Base-by-base conservation (phyloP, 2,113 vertebrate genomes). In the Hyla sarda region DNA sequence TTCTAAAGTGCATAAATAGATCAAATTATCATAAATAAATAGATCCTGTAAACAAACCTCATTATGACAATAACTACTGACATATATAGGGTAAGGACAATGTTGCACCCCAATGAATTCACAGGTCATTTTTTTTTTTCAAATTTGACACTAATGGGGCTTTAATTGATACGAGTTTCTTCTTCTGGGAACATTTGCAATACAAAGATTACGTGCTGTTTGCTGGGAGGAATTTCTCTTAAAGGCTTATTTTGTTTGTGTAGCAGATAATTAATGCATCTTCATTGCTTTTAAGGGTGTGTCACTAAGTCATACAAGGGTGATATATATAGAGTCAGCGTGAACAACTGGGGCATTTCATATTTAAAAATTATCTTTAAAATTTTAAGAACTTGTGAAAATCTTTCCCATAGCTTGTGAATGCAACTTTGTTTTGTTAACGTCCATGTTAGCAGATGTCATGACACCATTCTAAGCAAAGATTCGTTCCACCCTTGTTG, bases 241-340 rank as follows among this genome's bases (percentile, higher is more conserved):
- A 84, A 84, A 74, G 69, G 82, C 71, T 84, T 84, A 84, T 84
- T 84, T 32, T 84, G 82, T 76, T 84, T 84, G 82, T 60, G 54
- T 62, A 75, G 72, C 32, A 84, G 82, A 75, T 84, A 52, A 84
- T 84, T 84, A 45, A 72, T 30, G 82, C 71, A 34, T 73, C 69
- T 83, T 32, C 45, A 47, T 56, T 30, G 82, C 82, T 84, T 84
- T 84, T 84, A 84, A 75, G 52, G 82, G 82, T 25, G 82, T 76
- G 52, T 60, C 69, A 73, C 41, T 73, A 37, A 83, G 30, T 62
- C 71, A 75, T 75, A 23, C 21, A 13, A n/a, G 82, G 47, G 60
- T 47, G 45, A 76, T 84, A 75, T 62, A 84, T 84, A 60, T 37
- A 74, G 56, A 60, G 54, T 73, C 71, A 48, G 8, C 30, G 16